Evolutionary conservation across 2,113 vertebrate genomes (phyloP).

Genomic region (Chloebia gouldiae): DNA sequence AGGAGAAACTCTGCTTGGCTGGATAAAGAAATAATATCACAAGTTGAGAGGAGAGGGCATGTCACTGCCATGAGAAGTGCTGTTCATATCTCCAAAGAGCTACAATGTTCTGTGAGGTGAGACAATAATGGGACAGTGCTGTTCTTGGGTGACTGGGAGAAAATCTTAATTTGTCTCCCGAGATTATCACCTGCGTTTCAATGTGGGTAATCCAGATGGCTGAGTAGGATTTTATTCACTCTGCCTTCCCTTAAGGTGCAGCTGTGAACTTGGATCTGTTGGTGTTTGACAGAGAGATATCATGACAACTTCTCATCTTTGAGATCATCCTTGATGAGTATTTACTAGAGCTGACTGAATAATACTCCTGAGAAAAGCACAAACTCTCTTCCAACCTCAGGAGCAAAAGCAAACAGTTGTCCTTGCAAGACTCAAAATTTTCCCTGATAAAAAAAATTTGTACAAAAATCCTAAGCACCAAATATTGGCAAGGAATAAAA

Average conservation of each 20-base stretch:
- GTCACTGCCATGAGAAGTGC: background rate
- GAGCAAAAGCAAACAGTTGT: slow-evolving; percentile 73
- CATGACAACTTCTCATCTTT: slow-evolving; percentile 72
- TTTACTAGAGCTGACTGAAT: slow-evolving; percentile 74
- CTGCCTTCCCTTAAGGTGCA: slow-evolving; percentile 33
- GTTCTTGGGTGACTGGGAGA: background rate
- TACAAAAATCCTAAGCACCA: background rate
- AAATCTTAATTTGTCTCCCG: background rate
- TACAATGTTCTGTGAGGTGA: background rate
- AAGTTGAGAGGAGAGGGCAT: background rate
- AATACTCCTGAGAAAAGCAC: slow-evolving; percentile 73
- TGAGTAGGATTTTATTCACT: slow-evolving; percentile 38
- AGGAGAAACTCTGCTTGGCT: slow-evolving; percentile 11
- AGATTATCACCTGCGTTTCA: background rate
- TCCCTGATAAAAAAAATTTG: background rate
- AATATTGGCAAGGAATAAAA: background rate
- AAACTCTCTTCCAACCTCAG: slow-evolving; percentile 75
- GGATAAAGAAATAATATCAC: background rate
- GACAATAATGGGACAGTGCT: background rate
- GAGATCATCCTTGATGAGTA: slow-evolving; percentile 65
- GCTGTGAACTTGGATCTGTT: slow-evolving; percentile 31
- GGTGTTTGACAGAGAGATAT: slow-evolving; percentile 50
- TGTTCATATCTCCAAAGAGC: background rate
- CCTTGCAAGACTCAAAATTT: slow-evolving; percentile 10
- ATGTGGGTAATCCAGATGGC: background rate